phyloP scores from a whole-genome alignment of 2,888 invertebrate genomes.

The Helleia helle region DNA sequence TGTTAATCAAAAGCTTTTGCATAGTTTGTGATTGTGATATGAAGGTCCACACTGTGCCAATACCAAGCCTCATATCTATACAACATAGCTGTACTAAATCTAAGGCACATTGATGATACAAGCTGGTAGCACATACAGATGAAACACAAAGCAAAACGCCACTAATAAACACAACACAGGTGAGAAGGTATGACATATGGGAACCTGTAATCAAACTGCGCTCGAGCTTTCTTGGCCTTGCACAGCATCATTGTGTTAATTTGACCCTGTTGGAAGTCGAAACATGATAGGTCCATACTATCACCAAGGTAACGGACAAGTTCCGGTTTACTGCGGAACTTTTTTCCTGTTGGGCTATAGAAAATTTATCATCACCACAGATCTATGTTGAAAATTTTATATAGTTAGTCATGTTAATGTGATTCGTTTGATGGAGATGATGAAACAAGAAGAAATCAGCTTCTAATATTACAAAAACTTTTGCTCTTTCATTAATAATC shows the following conservation, averaged over 20 bases:
- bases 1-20: conserved; percentile 11
- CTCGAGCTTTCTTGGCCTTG: conserved; percentile 80
- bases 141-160: conserved; percentile 58
- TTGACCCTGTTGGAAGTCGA: conserved; percentile 88
- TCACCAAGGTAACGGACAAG: conserved; percentile 85
- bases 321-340: conserved; percentile 87
- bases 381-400: conserved; percentile 31
- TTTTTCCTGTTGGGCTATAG: conserved; percentile 86
- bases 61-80: conserved; percentile 10
- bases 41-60: conserved; percentile 11
- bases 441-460: conserved; percentile 2
- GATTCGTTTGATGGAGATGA: conserved; percentile 4
- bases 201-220: conserved; percentile 81
- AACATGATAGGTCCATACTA: conserved; percentile 84
- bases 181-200: conserved; percentile 50
- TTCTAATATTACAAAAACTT: too few species aligned
- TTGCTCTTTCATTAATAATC: neutral
- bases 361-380: conserved; percentile 54
- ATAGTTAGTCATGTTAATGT: conserved; percentile 28
- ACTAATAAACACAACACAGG: conserved; percentile 70
- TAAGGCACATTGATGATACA: conserved; percentile 21
- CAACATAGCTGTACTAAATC: neutral
- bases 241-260: conserved; percentile 80
- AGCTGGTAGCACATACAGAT: conserved; percentile 32
- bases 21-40: conserved; percentile 14